Evolutionary conservation across 2,888 invertebrate genomes (phyloP).

Genomic region (Apeira syringaria): DNA sequence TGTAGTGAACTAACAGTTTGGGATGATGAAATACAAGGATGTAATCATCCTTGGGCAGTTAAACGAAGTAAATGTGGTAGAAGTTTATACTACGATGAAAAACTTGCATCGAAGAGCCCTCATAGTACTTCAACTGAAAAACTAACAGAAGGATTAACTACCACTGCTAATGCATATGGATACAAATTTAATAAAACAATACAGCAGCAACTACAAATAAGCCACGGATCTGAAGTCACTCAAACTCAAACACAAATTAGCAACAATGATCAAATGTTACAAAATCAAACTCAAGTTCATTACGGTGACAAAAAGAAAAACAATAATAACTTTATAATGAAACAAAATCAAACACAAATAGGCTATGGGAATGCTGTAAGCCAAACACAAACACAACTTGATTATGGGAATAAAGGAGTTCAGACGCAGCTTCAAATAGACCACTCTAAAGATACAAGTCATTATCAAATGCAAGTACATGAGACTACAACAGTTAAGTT

Average conservation of each 20-base stretch:
- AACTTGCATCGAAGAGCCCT: conserved; percentile 8
- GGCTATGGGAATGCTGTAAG: conserved; percentile 47
- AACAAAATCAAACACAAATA: conserved; percentile 56
- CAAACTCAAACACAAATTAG: conserved; percentile 55
- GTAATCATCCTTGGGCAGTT: conserved; percentile 88
- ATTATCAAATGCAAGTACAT: conserved; percentile 46
- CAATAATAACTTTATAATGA: conserved; percentile 24
- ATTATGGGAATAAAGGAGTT: conserved; percentile 45
- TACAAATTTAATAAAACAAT: conserved; percentile 28
- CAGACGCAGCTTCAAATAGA: conserved; percentile 59
- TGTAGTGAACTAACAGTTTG: conserved; percentile 91
- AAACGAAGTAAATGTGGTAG: conserved; percentile 65
- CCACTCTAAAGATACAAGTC: conserved; percentile 52
- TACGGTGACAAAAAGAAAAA: conserved; percentile 39
- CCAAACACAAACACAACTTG: conserved; percentile 54
- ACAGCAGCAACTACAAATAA: conserved; percentile 51
- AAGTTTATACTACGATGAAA: conserved; percentile 32
- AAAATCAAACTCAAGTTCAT: conserved; percentile 57
- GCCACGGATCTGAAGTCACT: conserved; percentile 45
- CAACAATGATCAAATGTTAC: conserved; percentile 38
- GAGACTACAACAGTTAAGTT: conserved; percentile 36
- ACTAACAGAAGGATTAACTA: conserved; percentile 16
- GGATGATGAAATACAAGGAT: conserved; percentile 88
- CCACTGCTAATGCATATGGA: conserved; percentile 10
- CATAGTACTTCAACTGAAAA: conserved; percentile 6